These are phyloP conservation scores for Silurus aristotelis DNA, from an alignment of 2,797 vertebrate species.

Conservation along the genomic window DNA sequence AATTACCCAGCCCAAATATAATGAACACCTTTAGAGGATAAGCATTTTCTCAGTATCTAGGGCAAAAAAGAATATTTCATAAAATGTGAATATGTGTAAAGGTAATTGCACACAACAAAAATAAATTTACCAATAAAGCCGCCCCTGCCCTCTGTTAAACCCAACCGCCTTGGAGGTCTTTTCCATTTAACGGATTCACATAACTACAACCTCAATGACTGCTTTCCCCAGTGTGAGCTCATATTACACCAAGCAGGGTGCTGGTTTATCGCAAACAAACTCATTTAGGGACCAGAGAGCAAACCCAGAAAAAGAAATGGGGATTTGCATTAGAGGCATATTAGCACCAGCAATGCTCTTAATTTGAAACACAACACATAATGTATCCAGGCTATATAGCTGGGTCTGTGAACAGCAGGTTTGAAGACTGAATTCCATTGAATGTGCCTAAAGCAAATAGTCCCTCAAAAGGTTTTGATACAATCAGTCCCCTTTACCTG, in stretches of 20 bases:
- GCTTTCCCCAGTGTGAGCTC: slow-evolving; percentile 39
- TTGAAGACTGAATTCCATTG: slow-evolving; percentile 66
- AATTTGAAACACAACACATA: slow-evolving; percentile 47
- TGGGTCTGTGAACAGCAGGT: slow-evolving; percentile 26
- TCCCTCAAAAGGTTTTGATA: slow-evolving; percentile 67
- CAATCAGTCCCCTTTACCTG: slow-evolving; percentile 74
- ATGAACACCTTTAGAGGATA: slow-evolving; percentile 70
- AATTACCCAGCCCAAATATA: slow-evolving; percentile 74
- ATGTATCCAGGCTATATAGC: slow-evolving; percentile 40
- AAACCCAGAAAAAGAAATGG: slow-evolving; percentile 33
- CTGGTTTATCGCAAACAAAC: slow-evolving; percentile 67
- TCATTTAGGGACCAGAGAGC: slow-evolving; percentile 63
- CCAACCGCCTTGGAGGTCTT: slow-evolving; percentile 55
- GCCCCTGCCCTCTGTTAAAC: slow-evolving; percentile 62
- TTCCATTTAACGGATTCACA: slow-evolving; percentile 77
- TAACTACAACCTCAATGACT: slow-evolving; percentile 60
- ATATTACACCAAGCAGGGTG: slow-evolving; percentile 47
- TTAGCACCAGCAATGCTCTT: slow-evolving; percentile 47
- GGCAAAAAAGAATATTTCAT: slow-evolving; percentile 59
- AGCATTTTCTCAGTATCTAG: slow-evolving; percentile 50
- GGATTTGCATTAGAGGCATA: slow-evolving; percentile 54
- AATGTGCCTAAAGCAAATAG: slow-evolving; percentile 63
- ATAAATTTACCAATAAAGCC: slow-evolving; percentile 83
- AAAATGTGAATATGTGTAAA: slow-evolving; percentile 77
- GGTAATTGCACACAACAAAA: slow-evolving; percentile 83